phyloP scores from a whole-genome alignment of 2,113 vertebrate genomes.

The Promerops cafer region DNA sequence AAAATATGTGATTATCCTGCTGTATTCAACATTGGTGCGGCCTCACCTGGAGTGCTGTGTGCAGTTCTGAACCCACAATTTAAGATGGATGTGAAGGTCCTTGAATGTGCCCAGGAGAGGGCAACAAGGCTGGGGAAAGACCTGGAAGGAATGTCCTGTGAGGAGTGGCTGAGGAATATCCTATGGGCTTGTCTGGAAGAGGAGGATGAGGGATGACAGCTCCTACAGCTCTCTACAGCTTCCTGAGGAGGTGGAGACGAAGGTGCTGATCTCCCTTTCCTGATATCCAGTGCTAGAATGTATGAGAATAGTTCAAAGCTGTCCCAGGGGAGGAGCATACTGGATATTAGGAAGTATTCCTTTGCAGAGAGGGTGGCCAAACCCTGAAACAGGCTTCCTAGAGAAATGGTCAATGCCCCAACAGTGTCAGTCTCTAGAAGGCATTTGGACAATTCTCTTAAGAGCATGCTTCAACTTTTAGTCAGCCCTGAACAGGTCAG shows the following conservation, averaged over 20 bases:
- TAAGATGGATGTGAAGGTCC: not conserved
- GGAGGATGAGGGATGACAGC: rapidly evolving
- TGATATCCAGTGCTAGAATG: not conserved
- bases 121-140: not conserved
- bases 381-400: not conserved
- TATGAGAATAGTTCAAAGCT: not conserved
- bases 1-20: rapidly evolving
- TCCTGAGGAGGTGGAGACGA: not conserved
- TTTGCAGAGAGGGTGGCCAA: not conserved
- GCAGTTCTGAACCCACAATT: not conserved
- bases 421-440: not conserved
- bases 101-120: not conserved
- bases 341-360: not conserved
- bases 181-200: not conserved
- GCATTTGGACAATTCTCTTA: not conserved
- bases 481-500: not conserved
- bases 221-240: not conserved
- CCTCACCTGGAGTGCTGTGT: not conserved
- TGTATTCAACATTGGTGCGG: rapidly evolving
- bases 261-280: not conserved
- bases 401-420: rapidly evolving
- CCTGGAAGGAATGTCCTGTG: not conserved
- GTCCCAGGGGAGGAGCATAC: not conserved
- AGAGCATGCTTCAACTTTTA: not conserved
- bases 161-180: not conserved